Base-by-base conservation (phyloP, 2,888 invertebrate species). In the Onchidella celtica region DNA sequence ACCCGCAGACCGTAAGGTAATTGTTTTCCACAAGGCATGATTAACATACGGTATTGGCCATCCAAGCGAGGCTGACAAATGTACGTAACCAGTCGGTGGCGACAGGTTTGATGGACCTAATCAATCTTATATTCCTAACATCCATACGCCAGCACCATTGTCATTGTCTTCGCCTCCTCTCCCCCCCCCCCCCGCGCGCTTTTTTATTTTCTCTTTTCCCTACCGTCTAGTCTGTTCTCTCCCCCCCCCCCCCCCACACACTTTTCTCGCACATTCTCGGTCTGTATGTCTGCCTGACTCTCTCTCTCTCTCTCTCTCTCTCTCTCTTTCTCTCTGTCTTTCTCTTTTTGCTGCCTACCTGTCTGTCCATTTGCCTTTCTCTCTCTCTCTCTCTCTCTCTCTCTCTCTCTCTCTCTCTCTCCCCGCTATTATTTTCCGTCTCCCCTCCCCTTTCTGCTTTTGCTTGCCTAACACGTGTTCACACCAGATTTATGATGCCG, bases 301-400 rank as follows among this genome's bases (percentile, higher is more conserved):
- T 63, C 24, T 40, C 36, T 57, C 57, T 68, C 68, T 59, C 77
- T 34, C 57, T 59, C 78, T 66, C 27, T 11, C 68, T 47, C 69
- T 61, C 59, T 36, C 69, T 36, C 70, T 61, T 38, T 38, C 59
- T 70, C 69, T 38, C 69, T 77, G 55, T 55, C 68, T 77, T 11
- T 68, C 77, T 68, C 68, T 68, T 34, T 68, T 36, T 57, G 34
- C 34, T n/a, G 55, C 34, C 36, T 32, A 32, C 68, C 57, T 24
- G 32, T 47, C 57, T 36, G 29, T n/a, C 63, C 38, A 36, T 61
- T 36, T 34, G 32, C 32, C 66, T 47, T 32, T 55, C 2, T 47
- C 66, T 32, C 40, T 66, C 47, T 55, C 66, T 66, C 40, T 40
- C 75, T 29, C 75, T 40, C 65, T 38, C 47, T 29, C 47, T 61